These are phyloP conservation scores for Fistularia tabacaria DNA, from an alignment of 2,797 vertebrate species.

Conservation along the genomic window DNA sequence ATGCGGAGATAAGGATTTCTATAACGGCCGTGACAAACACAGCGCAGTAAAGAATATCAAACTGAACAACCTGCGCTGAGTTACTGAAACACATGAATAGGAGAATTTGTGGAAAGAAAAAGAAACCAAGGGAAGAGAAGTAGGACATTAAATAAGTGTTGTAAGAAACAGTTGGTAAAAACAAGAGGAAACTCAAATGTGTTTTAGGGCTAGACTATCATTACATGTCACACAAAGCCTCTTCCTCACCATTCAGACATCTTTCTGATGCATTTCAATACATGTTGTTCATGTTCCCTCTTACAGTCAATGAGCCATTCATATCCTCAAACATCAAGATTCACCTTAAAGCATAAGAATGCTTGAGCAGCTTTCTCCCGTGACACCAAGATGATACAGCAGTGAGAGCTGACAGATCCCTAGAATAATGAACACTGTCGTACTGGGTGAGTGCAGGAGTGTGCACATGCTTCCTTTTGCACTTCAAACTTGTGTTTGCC, in stretches of 20 bases:
- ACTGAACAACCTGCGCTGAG: conserved; percentile 5
- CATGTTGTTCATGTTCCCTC: conserved; percentile 23
- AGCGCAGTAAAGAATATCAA: conserved; percentile 1
- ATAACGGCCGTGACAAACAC: conserved; percentile 32
- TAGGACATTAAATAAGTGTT: background rate
- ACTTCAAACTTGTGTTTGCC: conserved; percentile 31
- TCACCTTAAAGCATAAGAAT: conserved; percentile 33
- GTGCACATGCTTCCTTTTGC: conserved; percentile 31
- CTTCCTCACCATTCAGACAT: conserved; percentile 16
- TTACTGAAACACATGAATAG: background rate
- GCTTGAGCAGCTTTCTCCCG: conserved; percentile 30
- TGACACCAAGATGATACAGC: conserved; percentile 46
- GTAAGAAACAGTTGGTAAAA: conserved; percentile 9
- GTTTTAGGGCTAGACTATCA: background rate
- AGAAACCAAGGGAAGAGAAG: conserved; percentile 2
- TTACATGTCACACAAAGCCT: background rate
- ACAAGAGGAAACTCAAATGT: conserved; percentile 3
- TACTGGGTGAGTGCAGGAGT: conserved; percentile 44
- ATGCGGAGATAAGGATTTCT: conserved; percentile 39
- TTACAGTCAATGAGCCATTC: conserved; percentile 54
- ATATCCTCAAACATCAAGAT: conserved; percentile 47
- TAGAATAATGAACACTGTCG: conserved; percentile 59
- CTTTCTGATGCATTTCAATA: conserved; percentile 34
- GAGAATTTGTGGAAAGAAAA: background rate
- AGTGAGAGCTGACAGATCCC: conserved; percentile 53